These are phyloP conservation scores for Nesidiocoris tenuis DNA, from an alignment of 2,888 invertebrate genomes.

Conservation along the genomic window DNA sequence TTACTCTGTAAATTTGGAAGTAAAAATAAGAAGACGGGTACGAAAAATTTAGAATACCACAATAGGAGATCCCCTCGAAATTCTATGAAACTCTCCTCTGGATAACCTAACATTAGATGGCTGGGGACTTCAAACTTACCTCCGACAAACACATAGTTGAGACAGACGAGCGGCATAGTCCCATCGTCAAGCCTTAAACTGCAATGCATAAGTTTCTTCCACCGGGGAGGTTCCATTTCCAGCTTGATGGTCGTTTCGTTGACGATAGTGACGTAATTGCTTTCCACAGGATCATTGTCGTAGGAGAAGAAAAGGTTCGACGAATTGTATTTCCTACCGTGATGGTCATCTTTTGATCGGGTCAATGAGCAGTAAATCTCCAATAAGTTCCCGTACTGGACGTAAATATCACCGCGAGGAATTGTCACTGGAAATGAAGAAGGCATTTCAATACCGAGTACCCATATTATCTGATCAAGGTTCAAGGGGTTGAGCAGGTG, in stretches of 20 bases:
- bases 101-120: too few species aligned
- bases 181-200: conserved; percentile 52
- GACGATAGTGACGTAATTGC: conserved; percentile 58
- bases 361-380: conserved; percentile 65
- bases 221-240: conserved; percentile 60
- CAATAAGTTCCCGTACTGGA: conserved; percentile 63
- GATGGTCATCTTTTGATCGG: conserved; percentile 47
- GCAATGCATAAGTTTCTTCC: conserved; percentile 58
- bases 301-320: conserved; percentile 58
- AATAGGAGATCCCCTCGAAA: too few species aligned
- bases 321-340: conserved; percentile 58
- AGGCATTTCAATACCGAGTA: conserved; percentile 24
- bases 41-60: too few species aligned
- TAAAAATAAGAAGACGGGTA: too few species aligned
- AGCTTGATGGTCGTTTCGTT: conserved; percentile 66
- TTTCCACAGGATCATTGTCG: conserved; percentile 54
- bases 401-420: conserved; percentile 61
- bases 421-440: conserved; percentile 53
- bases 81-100: too few species aligned
- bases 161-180: conserved; percentile 56
- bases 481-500: too few species aligned
- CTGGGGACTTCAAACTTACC: conserved; percentile 61
- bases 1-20: too few species aligned
- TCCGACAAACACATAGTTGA: conserved; percentile 61
- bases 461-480: too few species aligned